These are phyloP conservation scores for Passer montanus DNA, from an alignment of 2,113 vertebrate genomes.

Conservation along the genomic window DNA sequence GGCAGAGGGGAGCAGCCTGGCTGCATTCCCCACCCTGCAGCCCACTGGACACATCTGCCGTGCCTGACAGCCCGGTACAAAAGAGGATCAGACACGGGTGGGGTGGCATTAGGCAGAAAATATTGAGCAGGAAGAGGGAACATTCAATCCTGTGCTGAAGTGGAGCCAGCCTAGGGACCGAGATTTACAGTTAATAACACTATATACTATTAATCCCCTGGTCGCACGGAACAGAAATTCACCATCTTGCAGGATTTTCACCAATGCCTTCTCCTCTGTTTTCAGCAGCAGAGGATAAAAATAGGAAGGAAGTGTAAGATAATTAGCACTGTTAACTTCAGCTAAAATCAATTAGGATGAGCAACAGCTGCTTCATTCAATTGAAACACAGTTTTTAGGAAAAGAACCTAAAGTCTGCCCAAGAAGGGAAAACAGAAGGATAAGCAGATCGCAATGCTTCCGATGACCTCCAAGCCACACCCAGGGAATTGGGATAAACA, in stretches of 20 bases:
- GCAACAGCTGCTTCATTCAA: neutral
- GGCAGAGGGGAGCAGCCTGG: rapidly evolving
- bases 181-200: slow-evolving; percentile 6
- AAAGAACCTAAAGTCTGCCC: neutral
- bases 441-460: neutral
- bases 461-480: neutral
- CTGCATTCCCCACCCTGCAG: neutral
- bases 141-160: neutral
- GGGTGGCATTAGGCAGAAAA: neutral
- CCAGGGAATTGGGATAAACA: neutral
- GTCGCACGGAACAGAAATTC: neutral
- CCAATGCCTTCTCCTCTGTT: neutral
- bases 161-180: neutral
- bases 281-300: neutral
- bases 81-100: neutral
- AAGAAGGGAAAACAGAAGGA: neutral
- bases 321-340: neutral
- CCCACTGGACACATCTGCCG: rapidly evolving
- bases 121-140: neutral
- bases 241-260: neutral
- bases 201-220: neutral
- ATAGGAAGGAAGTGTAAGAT: neutral
- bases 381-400: neutral
- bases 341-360: neutral
- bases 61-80: neutral